Percentiles rank a stretch among this genome's conserved stretches.
Conservation (phyloP, 2,113 vertebrate genomes). For the Sitta europaea region DNA sequence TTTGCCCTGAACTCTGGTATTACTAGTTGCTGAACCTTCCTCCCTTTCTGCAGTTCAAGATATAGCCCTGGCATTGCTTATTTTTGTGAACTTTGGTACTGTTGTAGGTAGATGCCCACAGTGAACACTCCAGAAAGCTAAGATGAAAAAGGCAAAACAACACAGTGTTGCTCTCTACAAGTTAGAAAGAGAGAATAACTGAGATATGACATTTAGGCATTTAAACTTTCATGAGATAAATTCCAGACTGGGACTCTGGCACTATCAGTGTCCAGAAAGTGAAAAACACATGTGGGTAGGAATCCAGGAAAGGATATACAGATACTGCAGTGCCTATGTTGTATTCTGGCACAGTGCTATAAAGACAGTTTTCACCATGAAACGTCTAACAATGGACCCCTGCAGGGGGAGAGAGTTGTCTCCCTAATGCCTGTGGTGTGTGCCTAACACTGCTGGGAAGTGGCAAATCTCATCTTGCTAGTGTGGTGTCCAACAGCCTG, state of each 20-base stretch:
- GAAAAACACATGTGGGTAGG: background rate
- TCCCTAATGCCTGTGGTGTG: accelerated
- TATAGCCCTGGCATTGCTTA: background rate
- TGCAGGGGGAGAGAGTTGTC: background rate
- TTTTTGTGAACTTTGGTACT: background rate
- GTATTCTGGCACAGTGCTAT: background rate
- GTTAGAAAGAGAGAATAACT: background rate
- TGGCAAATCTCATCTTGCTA: background rate
- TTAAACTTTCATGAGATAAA: background rate
- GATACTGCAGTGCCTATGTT: background rate
- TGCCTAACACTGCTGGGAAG: background rate
- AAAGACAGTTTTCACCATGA: background rate
- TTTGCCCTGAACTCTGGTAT: background rate
- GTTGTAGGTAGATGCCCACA: background rate
- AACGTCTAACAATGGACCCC: background rate
- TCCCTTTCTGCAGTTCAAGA: background rate
- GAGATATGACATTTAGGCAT: background rate
- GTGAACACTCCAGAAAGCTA: background rate
- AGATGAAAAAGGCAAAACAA: background rate
- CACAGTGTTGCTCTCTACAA: background rate
- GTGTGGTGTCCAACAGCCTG: background rate
- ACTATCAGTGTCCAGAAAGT: background rate
- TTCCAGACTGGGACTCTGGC: background rate
- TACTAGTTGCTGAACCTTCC: background rate
- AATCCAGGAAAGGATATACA: background rate